Evolutionary conservation across 2,113 vertebrate species (phyloP).

Genomic region (Erinaceus europaeus): DNA sequence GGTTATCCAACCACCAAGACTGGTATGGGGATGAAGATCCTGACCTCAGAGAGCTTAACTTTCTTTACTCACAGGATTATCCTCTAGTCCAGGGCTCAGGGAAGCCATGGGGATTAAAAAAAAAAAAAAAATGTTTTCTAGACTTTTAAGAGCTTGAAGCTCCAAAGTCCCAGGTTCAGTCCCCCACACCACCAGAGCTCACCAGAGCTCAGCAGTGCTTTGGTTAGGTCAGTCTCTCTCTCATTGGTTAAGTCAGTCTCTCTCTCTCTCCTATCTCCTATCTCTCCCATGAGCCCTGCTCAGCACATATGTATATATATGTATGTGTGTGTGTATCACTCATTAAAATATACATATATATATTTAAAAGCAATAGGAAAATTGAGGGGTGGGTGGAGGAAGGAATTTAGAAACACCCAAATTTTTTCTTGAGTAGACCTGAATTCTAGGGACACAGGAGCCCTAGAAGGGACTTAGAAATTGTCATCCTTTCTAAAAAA

Average conservation of each 20-base stretch:
- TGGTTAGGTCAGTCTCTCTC: no score
- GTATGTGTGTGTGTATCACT: neutral
- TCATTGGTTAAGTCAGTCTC: no score
- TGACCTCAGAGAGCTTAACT: neutral
- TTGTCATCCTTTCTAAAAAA: accelerated
- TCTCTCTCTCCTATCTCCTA: no score
- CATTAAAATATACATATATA: no score
- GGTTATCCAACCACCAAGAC: neutral
- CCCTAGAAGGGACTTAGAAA: neutral
- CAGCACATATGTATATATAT: no score
- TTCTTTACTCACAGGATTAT: neutral
- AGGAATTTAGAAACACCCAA: neutral
- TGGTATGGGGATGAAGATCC: neutral
- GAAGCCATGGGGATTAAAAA: neutral
- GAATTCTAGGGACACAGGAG: neutral
- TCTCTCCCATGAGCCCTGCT: no score
- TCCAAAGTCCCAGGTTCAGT: no score
- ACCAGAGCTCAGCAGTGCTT: no score
- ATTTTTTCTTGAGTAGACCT: neutral
- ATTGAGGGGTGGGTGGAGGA: neutral
- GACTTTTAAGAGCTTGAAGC: no score
- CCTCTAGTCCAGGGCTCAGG: neutral
- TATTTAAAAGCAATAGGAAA: no score
- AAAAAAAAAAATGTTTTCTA: no score
- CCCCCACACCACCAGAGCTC: no score